Evolutionary conservation across 2,888 invertebrate genomes (phyloP).

Genomic region (Oxycera nigricornis): DNA sequence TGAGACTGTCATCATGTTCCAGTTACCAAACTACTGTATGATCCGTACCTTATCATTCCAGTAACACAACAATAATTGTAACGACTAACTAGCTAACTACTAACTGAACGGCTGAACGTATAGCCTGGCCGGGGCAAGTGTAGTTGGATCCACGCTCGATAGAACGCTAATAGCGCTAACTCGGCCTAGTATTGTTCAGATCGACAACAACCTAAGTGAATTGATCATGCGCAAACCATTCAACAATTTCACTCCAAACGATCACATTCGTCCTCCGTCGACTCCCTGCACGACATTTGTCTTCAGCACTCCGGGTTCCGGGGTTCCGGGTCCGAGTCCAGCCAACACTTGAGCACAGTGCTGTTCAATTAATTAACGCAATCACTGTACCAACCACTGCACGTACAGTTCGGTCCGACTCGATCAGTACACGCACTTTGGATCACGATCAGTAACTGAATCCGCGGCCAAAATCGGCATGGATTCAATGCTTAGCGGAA

Average conservation of each 20-base stretch:
- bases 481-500: constrained; percentile 7
- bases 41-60: background rate
- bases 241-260: background rate
- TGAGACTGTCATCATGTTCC: constrained; percentile 5
- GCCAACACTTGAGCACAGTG: background rate
- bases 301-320: too few species aligned
- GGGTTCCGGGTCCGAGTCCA: too few species aligned
- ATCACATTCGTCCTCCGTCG: background rate
- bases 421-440: constrained; percentile 39
- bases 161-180: constrained; percentile 9
- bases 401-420: background rate
- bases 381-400: background rate
- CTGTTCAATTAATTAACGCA: constrained; percentile 6
- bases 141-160: background rate
- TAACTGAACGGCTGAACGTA: too few species aligned
- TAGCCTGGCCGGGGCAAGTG: background rate
- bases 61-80: background rate
- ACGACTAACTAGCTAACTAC: background rate
- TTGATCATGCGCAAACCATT: constrained; percentile 28
- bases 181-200: background rate
- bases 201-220: constrained; percentile 17
- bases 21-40: constrained; percentile 4
- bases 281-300: too few species aligned
- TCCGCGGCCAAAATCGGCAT: background rate
- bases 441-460: constrained; percentile 44